Conservation (phyloP, 2,888 invertebrate species). For the Trichopria drosophilae region DNA sequence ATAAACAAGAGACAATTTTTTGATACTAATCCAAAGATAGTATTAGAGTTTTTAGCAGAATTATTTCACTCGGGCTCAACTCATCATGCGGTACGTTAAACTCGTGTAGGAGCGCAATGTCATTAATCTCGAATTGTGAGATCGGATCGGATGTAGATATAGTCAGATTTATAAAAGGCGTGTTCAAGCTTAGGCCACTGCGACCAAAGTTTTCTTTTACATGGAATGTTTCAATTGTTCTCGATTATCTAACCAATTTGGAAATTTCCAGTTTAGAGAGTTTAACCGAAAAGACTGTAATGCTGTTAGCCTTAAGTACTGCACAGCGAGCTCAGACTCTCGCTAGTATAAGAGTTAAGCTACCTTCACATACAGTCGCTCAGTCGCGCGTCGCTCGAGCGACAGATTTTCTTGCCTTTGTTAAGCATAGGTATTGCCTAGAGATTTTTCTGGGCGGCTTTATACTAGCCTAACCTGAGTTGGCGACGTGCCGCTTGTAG, state of each 20-base stretch:
- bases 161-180: conserved; percentile 22
- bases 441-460: too few species aligned
- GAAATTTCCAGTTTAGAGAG: conserved; percentile 7
- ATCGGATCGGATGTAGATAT: conserved; percentile 16
- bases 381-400: too few species aligned
- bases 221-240: conserved; percentile 23
- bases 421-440: too few species aligned
- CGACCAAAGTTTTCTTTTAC: conserved; percentile 21
- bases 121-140: conserved; percentile 22
- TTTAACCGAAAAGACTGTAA: conserved; percentile 19
- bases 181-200: conserved; percentile 8
- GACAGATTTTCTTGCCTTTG: too few species aligned
- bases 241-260: conserved; percentile 5
- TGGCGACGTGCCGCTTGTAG: too few species aligned
- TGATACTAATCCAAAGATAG: conserved; percentile 1
- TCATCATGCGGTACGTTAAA: conserved; percentile 32
- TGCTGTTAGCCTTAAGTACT: conserved; percentile 19
- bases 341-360: conserved; percentile 6
- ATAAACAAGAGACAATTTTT: conserved; percentile 2
- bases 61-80: conserved; percentile 22
- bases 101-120: conserved; percentile 27
- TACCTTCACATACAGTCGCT: too few species aligned
- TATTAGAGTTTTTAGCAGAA: conserved; percentile 22
- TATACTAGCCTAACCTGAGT: too few species aligned
- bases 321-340: conserved; percentile 27